Percentiles rank a stretch among this genome's conserved stretches.
phyloP scores from a whole-genome alignment of 2,113 vertebrate species.

The Kryptolebias marmoratus region DNA sequence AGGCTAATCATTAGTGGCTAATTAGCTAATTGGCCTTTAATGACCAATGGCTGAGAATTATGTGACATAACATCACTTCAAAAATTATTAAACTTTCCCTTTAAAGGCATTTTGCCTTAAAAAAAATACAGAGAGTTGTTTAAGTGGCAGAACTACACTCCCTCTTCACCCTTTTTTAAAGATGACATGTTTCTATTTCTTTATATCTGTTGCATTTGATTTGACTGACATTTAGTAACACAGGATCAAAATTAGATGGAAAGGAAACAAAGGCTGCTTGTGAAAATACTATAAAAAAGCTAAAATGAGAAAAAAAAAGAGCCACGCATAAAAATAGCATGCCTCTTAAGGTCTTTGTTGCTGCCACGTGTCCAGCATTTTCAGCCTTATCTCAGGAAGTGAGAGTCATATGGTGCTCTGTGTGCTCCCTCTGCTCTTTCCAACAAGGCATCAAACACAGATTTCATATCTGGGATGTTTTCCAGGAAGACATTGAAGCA shows the following conservation, averaged over 20 bases:
- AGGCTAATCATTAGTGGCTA: no score
- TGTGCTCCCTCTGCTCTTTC: constrained; percentile 46
- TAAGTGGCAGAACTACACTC: no score
- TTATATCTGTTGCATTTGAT: neutral
- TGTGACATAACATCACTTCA: no score
- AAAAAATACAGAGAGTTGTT: no score
- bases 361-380: constrained; percentile 11
- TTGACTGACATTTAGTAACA: neutral
- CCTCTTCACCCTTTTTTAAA: no score
- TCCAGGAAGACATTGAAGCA: constrained; percentile 50
- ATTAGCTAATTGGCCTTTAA: no score
- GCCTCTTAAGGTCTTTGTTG: neutral
- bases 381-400: constrained; percentile 29
- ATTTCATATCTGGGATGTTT: constrained; percentile 57
- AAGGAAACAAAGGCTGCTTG: constrained; percentile 12
- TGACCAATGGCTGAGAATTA: no score
- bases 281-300: neutral
- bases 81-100: no score
- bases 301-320: neutral
- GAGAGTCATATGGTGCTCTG: constrained; percentile 63
- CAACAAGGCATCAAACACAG: constrained; percentile 57
- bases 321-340: neutral
- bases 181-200: no score
- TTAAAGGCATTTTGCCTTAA: no score
- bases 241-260: constrained; percentile 12